Conservation (phyloP, 2,888 invertebrate species). For the Willowsia nigromaculata region DNA sequence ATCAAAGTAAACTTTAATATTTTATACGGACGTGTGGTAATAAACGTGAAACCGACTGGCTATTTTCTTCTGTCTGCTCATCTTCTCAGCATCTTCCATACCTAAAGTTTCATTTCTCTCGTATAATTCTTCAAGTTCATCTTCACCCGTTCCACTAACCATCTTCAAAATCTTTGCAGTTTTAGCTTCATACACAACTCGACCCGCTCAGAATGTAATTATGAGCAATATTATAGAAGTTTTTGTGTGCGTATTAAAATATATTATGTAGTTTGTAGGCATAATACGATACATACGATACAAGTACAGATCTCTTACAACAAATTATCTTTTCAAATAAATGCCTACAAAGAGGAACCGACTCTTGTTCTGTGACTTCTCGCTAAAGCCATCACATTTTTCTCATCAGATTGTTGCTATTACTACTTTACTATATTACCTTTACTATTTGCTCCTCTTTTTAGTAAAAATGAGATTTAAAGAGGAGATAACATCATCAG, state of each 20-base stretch:
- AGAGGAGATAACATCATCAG: constrained; percentile 58
- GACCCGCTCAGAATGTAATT: constrained; percentile 18
- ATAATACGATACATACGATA: background rate
- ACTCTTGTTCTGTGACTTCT: constrained; percentile 48
- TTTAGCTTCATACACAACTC: background rate
- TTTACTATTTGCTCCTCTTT: background rate
- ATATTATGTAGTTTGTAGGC: background rate
- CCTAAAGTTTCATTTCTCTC: background rate
- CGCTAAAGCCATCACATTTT: constrained; percentile 26
- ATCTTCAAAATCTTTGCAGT: background rate
- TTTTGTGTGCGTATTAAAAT: background rate
- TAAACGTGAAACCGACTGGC: background rate
- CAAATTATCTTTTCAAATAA: constrained; percentile 73
- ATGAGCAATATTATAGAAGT: background rate
- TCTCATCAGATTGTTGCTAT: background rate
- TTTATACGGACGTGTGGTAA: constrained; percentile 11
- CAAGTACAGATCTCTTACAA: constrained; percentile 25
- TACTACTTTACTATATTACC: background rate
- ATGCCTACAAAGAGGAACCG: constrained; percentile 70
- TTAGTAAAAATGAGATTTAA: constrained; percentile 9
- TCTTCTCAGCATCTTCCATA: background rate
- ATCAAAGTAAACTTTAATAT: constrained; percentile 29
- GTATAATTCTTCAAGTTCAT: background rate
- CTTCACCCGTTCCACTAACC: background rate
- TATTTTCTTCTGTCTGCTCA: background rate